Conservation (phyloP, 2,113 vertebrate genomes). For the Prunella himalayana region DNA sequence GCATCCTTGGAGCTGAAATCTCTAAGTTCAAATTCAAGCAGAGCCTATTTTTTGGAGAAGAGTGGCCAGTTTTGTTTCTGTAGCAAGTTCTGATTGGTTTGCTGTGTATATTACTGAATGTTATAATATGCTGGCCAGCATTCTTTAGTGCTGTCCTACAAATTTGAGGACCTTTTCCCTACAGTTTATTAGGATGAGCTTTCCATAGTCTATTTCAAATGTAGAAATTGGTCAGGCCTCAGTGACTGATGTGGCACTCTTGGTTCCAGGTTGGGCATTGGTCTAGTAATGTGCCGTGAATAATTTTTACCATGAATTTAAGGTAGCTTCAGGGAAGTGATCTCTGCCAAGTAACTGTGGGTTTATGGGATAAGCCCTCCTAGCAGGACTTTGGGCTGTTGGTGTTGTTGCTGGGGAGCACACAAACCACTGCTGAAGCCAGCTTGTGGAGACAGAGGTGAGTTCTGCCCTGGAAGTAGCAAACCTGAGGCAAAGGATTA, state of each 20-base stretch:
- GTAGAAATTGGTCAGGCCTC: neutral
- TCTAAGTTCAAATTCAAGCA: neutral
- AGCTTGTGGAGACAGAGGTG: neutral
- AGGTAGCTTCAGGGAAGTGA: neutral
- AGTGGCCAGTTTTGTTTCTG: neutral
- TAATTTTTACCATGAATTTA: neutral
- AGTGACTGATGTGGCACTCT: neutral
- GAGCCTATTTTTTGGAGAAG: neutral
- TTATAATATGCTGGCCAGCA: neutral
- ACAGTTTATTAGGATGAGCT: neutral
- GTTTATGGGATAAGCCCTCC: neutral
- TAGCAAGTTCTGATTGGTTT: neutral
- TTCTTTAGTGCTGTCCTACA: neutral
- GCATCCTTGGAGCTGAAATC: neutral
- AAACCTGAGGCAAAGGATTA: neutral
- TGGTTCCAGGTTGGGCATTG: neutral
- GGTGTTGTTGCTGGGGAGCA: neutral
- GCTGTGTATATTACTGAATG: rapidly evolving
- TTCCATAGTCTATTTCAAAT: neutral
- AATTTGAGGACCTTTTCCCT: neutral
- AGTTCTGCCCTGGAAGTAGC: neutral
- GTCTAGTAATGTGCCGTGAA: neutral
- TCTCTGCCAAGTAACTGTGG: neutral
- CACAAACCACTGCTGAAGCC: neutral
- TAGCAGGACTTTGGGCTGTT: neutral